These are phyloP conservation scores for Leptopterna dolabrata DNA, from an alignment of 2,888 invertebrate species.

Conservation along the genomic window DNA sequence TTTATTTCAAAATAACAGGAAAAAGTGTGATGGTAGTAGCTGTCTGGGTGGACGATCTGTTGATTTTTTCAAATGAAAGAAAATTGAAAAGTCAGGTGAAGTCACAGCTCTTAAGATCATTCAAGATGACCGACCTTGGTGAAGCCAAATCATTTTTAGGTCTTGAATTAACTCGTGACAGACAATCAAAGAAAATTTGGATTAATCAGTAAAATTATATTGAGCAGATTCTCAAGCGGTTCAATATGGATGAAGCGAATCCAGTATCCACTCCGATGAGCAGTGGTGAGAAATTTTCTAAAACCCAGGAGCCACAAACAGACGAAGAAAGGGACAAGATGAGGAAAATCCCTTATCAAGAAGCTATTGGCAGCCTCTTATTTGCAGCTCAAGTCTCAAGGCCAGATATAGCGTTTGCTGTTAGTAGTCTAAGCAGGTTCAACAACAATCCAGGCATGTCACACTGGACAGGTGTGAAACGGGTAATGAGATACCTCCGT, in stretches of 20 bases:
- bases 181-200: not conserved
- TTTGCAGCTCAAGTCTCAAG: conserved; percentile 16
- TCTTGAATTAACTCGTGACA: not conserved
- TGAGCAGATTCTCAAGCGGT: not conserved
- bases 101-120: not conserved
- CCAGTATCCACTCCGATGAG: conserved; percentile 15
- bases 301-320: not conserved
- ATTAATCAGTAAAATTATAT: not conserved
- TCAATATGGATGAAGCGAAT: not conserved
- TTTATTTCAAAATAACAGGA: not conserved
- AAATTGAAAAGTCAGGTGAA: not conserved
- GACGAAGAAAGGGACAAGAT: not conserved
- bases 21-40: not conserved
- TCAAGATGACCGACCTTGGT: conserved; percentile 11
- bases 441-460: not conserved
- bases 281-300: not conserved
- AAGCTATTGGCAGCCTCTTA: conserved; percentile 24
- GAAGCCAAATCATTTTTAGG: not conserved
- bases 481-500: not conserved
- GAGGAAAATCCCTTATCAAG: conserved; percentile 30
- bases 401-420: conserved; percentile 24
- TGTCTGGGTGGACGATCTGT: conserved; percentile 3
- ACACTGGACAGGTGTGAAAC: conserved; percentile 20
- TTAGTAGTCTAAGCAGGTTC: conserved; percentile 12
- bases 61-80: conserved; percentile 53